Conservation (phyloP, 2,113 vertebrate species). For the Channa maculata region DNA sequence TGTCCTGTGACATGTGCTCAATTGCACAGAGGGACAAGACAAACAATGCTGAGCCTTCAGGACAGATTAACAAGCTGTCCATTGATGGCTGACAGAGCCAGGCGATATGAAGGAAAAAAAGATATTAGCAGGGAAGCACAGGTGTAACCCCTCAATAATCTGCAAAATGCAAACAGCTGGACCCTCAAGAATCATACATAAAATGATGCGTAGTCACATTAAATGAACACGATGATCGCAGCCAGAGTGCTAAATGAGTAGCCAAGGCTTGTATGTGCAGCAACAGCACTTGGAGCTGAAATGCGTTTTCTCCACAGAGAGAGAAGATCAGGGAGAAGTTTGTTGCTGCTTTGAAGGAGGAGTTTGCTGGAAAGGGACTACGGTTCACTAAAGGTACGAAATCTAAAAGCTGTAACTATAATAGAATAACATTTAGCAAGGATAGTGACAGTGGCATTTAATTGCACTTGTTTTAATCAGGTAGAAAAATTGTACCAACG, state of each 20-base stretch:
- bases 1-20: constrained; percentile 10
- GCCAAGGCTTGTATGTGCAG: background rate
- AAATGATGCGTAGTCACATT: background rate
- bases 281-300: background rate
- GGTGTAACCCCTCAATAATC: constrained; percentile 29
- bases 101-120: constrained; percentile 10
- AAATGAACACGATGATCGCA: background rate
- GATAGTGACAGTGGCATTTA: no score
- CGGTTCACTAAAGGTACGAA: constrained; percentile 92
- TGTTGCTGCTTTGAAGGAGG: constrained; percentile 91
- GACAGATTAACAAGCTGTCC: constrained; percentile 17
- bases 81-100: constrained; percentile 40
- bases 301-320: constrained; percentile 81
- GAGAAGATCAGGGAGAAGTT: constrained; percentile 97
- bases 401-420: background rate
- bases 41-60: constrained; percentile 53
- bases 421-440: no score
- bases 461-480: no score
- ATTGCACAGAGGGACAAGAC: constrained; percentile 19
- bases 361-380: constrained; percentile 96
- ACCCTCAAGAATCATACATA: background rate
- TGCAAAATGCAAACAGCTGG: background rate
- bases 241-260: background rate
- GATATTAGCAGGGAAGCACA: constrained; percentile 4
- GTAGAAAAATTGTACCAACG: no score